phyloP scores from a whole-genome alignment of 1,140 invertebrate genomes.

The Psix sp. region DNA sequence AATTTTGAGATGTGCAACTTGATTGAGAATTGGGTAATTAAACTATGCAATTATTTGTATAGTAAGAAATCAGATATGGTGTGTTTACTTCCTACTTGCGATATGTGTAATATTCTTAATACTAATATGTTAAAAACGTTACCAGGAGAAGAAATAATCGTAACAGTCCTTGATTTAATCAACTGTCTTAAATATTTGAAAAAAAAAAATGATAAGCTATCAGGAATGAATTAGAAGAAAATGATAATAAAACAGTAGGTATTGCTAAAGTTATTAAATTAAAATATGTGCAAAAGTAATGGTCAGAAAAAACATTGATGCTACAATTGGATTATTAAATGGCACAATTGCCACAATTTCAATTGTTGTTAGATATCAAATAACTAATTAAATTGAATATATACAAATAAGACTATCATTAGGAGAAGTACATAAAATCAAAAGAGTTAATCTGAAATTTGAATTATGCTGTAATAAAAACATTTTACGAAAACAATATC shows the following conservation, averaged over 20 bases:
- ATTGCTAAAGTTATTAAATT: conserved; percentile 13
- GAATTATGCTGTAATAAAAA: neutral
- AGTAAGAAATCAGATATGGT: conserved; percentile 1
- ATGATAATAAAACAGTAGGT: conserved; percentile 2
- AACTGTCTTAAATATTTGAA: conserved; percentile 12
- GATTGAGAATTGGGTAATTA: too few relatives aligned
- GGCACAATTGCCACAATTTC: conserved; percentile 9
- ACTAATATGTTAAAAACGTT: conserved; percentile 1
- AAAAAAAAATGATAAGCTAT: conserved; percentile 5
- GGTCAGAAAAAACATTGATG: conserved; percentile 22
- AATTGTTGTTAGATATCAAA: neutral
- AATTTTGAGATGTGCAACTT: too few relatives aligned
- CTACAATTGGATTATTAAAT: conserved; percentile 9
- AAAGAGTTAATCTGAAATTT: conserved; percentile 7
- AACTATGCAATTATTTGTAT: conserved; percentile 15
- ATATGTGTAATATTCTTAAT: conserved; percentile 25
- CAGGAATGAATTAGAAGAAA: neutral
- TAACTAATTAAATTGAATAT: conserved; percentile 2
- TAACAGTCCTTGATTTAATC: conserved; percentile 1
- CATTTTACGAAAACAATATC: conserved; percentile 16
- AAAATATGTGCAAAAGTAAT: conserved; percentile 19
- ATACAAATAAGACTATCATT: neutral
- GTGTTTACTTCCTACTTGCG: conserved; percentile 21
- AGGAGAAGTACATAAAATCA: conserved; percentile 9
- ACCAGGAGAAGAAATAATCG: conserved; percentile 11